Percentiles rank a stretch among this genome's conserved stretches.
Evolutionary conservation across 2,113 vertebrate genomes (phyloP).

Genomic region (rat (Rattus norvegicus)): DNA sequence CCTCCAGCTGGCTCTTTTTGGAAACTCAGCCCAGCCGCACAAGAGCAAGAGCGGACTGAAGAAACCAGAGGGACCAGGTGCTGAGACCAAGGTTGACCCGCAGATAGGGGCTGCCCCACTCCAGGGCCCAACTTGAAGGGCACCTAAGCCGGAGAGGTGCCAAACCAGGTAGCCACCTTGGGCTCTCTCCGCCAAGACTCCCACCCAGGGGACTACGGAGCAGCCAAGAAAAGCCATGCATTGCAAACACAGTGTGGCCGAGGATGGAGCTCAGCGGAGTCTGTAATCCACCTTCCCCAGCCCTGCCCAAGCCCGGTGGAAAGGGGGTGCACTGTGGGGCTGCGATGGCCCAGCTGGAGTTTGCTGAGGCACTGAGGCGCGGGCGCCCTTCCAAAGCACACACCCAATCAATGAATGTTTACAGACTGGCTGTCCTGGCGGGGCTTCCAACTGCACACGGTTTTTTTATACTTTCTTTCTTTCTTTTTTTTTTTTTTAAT

Average conservation of each 20-base stretch:
- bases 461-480: slow-evolving; percentile 89
- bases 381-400: slow-evolving; percentile 97
- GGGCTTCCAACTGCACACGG: slow-evolving; percentile 91
- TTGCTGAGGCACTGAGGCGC: slow-evolving; percentile 90
- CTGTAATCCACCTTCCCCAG: slow-evolving; percentile 9
- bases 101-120: slow-evolving; percentile 63
- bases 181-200: not conserved
- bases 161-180: not conserved
- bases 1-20: slow-evolving; percentile 73
- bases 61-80: slow-evolving; percentile 60
- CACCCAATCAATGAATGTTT: slow-evolving; percentile 93
- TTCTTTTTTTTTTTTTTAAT: slow-evolving; percentile 81
- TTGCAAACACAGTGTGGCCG: slow-evolving; percentile 4
- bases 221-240: slow-evolving; percentile 72
- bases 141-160: slow-evolving; percentile 32
- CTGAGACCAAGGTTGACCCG: slow-evolving; percentile 75
- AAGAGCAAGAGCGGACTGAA: slow-evolving; percentile 63
- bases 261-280: not conserved
- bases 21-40: slow-evolving; percentile 78
- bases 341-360: slow-evolving; percentile 79
- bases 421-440: slow-evolving; percentile 93
- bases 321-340: slow-evolving; percentile 1
- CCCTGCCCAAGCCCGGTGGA: slow-evolving; percentile 47
- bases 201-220: slow-evolving; percentile 38
- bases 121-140: slow-evolving; percentile 25